These are phyloP conservation scores for Ptilodon capucinus DNA, from an alignment of 2,888 invertebrate species.

Conservation along the genomic window DNA sequence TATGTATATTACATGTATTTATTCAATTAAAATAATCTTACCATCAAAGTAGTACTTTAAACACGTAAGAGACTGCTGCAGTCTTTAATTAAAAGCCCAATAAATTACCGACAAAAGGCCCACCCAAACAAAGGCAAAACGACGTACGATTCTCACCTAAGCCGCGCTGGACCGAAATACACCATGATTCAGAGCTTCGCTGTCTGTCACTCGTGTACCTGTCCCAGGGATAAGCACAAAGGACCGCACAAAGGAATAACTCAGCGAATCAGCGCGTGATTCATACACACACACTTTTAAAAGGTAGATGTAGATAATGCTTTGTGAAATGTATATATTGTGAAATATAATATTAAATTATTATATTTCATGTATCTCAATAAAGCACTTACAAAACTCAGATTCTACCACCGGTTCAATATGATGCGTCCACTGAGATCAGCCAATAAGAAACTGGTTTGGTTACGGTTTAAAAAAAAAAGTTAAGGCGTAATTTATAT, in stretches of 20 bases:
- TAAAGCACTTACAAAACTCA: too few species aligned
- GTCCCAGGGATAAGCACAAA: constrained; percentile 63
- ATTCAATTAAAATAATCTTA: too few species aligned
- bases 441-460: too few species aligned
- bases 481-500: too few species aligned
- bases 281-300: too few species aligned
- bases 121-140: constrained; percentile 26
- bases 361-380: too few species aligned
- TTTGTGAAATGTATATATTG: constrained; percentile 5
- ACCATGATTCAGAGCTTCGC: constrained; percentile 36
- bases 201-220: constrained; percentile 34
- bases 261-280: constrained; percentile 37
- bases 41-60: background rate
- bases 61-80: background rate
- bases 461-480: too few species aligned
- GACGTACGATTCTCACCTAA: constrained; percentile 26
- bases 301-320: too few species aligned
- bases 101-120: background rate
- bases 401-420: too few species aligned
- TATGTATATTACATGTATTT: too few species aligned
- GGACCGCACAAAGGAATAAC: constrained; percentile 56
- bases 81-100: background rate
- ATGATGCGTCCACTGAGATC: too few species aligned
- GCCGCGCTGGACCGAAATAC: constrained; percentile 38
- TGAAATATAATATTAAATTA: background rate